Percentiles rank a stretch among this genome's conserved stretches.
phyloP scores from a whole-genome alignment of 2,888 invertebrate species.

The Eupithecia centaureata region DNA sequence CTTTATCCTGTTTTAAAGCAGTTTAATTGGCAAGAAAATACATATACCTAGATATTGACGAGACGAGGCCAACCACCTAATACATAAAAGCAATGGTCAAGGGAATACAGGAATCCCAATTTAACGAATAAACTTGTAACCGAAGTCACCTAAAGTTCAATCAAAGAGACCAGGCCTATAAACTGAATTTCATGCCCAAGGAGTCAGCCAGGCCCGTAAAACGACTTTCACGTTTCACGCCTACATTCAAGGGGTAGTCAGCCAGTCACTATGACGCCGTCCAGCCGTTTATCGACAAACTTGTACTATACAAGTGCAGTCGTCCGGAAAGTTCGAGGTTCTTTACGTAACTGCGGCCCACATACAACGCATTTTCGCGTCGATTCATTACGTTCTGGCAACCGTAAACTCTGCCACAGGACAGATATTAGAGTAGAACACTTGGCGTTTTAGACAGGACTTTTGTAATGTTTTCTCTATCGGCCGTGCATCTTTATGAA shows the following conservation, averaged over 20 bases:
- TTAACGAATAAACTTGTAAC: slow-evolving; percentile 18
- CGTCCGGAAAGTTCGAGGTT: slow-evolving; percentile 70
- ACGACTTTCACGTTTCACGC: slow-evolving; percentile 29
- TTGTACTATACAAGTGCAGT: slow-evolving; percentile 73
- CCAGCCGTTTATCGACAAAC: slow-evolving; percentile 65
- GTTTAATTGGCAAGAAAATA: neutral
- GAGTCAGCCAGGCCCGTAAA: slow-evolving; percentile 38
- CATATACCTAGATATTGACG: neutral
- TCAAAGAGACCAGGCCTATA: slow-evolving; percentile 21
- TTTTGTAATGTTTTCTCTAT: neutral
- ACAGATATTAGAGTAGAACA: slow-evolving; percentile 19
- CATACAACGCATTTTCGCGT: slow-evolving; percentile 64
- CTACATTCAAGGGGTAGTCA: slow-evolving; percentile 26
- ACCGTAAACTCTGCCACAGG: slow-evolving; percentile 51
- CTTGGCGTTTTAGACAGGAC: neutral
- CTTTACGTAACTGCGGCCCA: slow-evolving; percentile 67
- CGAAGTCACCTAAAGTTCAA: slow-evolving; percentile 17
- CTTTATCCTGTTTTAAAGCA: neutral
- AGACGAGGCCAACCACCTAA: too few relatives aligned
- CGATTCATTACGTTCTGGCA: slow-evolving; percentile 60
- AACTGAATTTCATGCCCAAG: slow-evolving; percentile 26
- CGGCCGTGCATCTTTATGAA: neutral
- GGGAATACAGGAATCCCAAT: neutral
- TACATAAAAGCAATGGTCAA: slow-evolving; percentile 1
- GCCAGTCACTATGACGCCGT: slow-evolving; percentile 65